Percentiles rank a stretch among this genome's conserved stretches.
Evolutionary conservation across 2,113 vertebrate species (phyloP).

Genomic region (Emydura subglobosa): DNA sequence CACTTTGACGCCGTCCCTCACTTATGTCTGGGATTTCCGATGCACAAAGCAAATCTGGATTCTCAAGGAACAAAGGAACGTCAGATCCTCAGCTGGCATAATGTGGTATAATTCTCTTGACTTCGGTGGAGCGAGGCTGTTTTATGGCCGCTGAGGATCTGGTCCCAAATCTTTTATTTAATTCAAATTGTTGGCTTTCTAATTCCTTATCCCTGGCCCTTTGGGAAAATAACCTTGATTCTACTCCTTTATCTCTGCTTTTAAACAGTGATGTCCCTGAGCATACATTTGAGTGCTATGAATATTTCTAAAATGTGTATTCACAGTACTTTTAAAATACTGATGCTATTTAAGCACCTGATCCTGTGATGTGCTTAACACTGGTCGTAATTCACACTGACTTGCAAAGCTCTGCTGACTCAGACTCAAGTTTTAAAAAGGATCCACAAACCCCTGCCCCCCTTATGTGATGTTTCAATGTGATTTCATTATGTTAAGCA

Average conservation of each 20-base stretch:
- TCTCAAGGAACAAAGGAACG: neutral
- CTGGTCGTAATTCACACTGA: neutral
- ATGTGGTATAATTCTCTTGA: accelerated
- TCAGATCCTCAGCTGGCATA: neutral
- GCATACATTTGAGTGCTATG: neutral
- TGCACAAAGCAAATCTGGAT: accelerated
- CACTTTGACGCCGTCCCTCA: neutral
- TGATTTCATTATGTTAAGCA: neutral
- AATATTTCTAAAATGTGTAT: neutral
- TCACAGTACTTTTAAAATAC: neutral
- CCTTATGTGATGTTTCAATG: neutral
- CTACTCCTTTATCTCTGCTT: neutral
- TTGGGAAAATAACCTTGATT: neutral
- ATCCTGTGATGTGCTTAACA: neutral
- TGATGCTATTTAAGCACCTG: neutral
- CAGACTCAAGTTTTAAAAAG: neutral
- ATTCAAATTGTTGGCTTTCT: neutral
- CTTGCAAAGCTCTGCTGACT: neutral
- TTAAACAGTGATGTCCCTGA: neutral
- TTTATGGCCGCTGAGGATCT: neutral
- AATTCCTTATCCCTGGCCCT: neutral
- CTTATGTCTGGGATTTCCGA: neutral
- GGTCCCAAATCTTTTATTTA: accelerated
- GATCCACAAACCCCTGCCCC: too few relatives aligned
- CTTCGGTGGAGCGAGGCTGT: neutral